These are phyloP conservation scores for Melieria crassipennis DNA, from an alignment of 2,888 invertebrate species.

Conservation along the genomic window DNA sequence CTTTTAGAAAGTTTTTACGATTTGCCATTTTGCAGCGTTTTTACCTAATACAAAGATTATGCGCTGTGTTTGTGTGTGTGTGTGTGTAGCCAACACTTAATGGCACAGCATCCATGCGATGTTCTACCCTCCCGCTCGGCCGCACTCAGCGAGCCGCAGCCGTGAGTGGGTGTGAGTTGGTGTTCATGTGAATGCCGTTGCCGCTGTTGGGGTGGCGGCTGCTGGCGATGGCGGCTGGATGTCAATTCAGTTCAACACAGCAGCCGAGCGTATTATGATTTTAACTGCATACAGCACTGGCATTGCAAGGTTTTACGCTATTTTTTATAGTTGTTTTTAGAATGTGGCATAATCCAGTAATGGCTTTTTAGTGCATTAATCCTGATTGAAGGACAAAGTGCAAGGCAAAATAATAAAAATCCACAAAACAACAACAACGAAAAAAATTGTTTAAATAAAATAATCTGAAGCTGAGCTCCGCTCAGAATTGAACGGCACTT, in stretches of 20 bases:
- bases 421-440: background rate
- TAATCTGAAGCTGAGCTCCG: too few species aligned
- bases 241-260: constrained; percentile 20
- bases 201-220: background rate
- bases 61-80: background rate
- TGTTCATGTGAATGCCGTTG: background rate
- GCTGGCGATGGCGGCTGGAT: constrained; percentile 7
- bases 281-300: background rate
- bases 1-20: too few species aligned
- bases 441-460: constrained; percentile 1
- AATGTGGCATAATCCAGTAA: constrained; percentile 49
- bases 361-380: constrained; percentile 48
- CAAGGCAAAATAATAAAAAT: background rate
- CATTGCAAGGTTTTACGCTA: constrained; percentile 34
- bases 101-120: too few species aligned
- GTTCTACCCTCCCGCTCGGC: too few species aligned
- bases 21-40: background rate
- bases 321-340: constrained; percentile 42
- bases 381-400: constrained; percentile 39
- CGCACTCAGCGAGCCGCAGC: too few species aligned
- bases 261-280: constrained; percentile 19
- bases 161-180: background rate
- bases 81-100: background rate
- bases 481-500: constrained; percentile 6
- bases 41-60: constrained; percentile 12